Evolutionary conservation across 2,113 vertebrate genomes (phyloP), one percentile per base, ranked within the genome.

Genomic region (Myotis lucifugus): DNA sequence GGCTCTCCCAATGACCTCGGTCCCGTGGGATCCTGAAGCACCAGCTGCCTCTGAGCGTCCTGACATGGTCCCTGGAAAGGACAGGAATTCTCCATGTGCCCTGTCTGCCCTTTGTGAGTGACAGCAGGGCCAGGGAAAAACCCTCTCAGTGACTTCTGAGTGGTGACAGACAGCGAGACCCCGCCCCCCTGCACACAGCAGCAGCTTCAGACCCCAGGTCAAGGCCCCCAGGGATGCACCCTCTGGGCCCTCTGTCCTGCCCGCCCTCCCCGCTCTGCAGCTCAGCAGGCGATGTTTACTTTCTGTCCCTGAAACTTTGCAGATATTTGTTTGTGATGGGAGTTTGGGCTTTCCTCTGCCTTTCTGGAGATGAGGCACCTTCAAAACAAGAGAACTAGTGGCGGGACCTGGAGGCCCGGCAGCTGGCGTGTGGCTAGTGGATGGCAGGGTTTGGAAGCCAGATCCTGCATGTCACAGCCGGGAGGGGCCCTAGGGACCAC

Each of bases 231-330:
- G 50, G 48, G 66, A 2, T 21, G 66, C n/a, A 78, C 25, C 72
- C 52, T 42, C 6, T 67, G 7, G 5, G 1, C 15, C 19, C 29
- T 59, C 73, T 6, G 18, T 25, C 9, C 84, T 50, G 54, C 13
- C 27, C 18, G 37, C 34, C 8, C 69, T 50, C 18, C 13, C 14
- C 27, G 15, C 9, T 9, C 27, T 42, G 14, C 50, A 17, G 3
- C 18, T 12, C 73, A 46, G 84, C 15, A 12, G 59, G 76, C 13
- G 18, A 2, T 66, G 61, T 72, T 95, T 91, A 5, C 61, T 64
- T 89, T 92, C 89, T 59, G 78, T 83, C 50, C 17, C 34, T 5
- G 25, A 64, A n/a, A 52, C 46, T 86, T 78, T 77, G 70, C 81
- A 56, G 79, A 72, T n/a, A 9, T 27, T 70, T 56, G 23, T 83